phyloP scores from a whole-genome alignment of 2,797 vertebrate genomes.

The Hyperoplus immaculatus region DNA sequence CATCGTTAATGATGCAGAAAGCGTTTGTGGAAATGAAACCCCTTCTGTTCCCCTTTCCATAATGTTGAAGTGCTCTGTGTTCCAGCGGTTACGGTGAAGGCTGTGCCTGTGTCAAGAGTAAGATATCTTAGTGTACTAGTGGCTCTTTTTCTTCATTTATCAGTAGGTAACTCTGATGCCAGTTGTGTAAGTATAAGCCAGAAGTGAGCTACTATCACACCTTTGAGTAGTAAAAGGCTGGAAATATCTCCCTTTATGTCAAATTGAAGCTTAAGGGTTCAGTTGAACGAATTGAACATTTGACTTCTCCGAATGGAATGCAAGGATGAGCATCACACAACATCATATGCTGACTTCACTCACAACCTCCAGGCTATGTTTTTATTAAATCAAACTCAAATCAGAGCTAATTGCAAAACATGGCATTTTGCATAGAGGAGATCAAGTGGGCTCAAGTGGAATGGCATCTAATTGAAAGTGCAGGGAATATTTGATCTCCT shows the following conservation, averaged over 20 bases:
- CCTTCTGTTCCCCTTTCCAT: conserved; percentile 73
- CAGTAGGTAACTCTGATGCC: conserved; percentile 1
- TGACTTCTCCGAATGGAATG: conserved; percentile 32
- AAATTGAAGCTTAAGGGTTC: conserved; percentile 29
- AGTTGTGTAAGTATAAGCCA: conserved; percentile 5
- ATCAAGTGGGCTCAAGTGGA: conserved; percentile 69
- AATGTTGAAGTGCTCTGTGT: conserved; percentile 62
- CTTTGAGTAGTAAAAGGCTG: neutral
- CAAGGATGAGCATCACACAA: conserved; percentile 26
- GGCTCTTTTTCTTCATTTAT: conserved; percentile 16
- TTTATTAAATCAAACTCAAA: conserved; percentile 72
- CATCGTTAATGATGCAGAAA: conserved; percentile 82
- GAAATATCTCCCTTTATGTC: conserved; percentile 10
- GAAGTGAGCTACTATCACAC: neutral
- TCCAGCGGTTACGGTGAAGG: conserved; percentile 52
- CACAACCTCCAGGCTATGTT: conserved; percentile 59
- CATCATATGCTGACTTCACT: conserved; percentile 26
- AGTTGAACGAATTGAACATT: conserved; percentile 51
- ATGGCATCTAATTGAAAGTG: conserved; percentile 68
- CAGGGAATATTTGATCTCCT: conserved; percentile 66
- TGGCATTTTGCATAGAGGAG: conserved; percentile 53
- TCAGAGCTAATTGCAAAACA: conserved; percentile 67
- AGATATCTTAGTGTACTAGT: conserved; percentile 15
- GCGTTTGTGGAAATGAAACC: conserved; percentile 79
- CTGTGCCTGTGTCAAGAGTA: neutral